Evolutionary conservation across 1,140 invertebrate genomes (phyloP), one percentile per base, ranked within the genome.

Genomic region (Euura saliciscinereae): DNA sequence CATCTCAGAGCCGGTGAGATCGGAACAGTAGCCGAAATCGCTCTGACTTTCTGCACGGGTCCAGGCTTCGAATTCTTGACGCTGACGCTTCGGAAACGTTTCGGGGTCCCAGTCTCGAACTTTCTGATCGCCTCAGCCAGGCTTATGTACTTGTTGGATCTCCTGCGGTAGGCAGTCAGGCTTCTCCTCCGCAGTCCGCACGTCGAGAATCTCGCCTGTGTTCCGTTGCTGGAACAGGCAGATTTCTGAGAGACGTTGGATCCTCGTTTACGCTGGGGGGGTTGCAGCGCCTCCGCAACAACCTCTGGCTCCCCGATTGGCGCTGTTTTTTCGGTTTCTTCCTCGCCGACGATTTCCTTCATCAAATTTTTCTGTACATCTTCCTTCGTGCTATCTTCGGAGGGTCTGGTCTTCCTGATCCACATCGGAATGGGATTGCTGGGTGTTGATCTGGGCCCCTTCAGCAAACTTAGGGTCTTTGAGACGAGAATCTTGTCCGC

Each of bases 81-180:
- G 7, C 69, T 78, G 28, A 70, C 74, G 0, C 81, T 80, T 45
- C 80, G 81, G 64, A 89, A 89, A 45, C 88, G 78, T 46, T 84
- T 77, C 0, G 88, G 88, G 5, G 88, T 89, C 0, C 73, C 76
- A n/a, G 72, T 79, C 44, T 89, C 87, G 13, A 87, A 89, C 65
- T 85, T 85, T 0, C 77, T 79, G 3, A 89, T 76, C 0, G 84
- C 83, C 72, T 89, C 87, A 7, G 89, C 88, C 64, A 88, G 72
- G 67, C 83, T 87, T 1, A 89, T 71, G 70, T 83, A 88, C 3
- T 86, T 77, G n/a, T 76, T 82, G 0, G 78, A 70, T 46, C 66
- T 8, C 43, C 64, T 69, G 6, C 45, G 65, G 8, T 65, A 46
- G 45, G 78, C 79, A 4, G 59, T 11, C 0, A 80, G 10, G 66